Evolutionary conservation across 2,113 vertebrate genomes (phyloP).

Genomic region (Mesembrinibis cayennensis): DNA sequence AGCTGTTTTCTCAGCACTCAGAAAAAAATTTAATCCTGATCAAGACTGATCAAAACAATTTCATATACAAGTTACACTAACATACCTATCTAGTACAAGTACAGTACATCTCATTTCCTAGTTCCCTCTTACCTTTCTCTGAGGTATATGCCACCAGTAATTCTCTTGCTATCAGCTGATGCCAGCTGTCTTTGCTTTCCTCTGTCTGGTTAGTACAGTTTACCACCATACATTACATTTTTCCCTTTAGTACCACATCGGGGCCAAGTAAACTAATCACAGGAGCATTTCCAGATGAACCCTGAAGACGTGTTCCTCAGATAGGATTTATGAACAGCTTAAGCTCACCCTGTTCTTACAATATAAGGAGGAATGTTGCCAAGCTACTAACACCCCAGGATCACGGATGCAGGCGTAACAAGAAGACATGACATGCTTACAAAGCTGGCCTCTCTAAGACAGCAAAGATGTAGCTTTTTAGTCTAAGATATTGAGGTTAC

Average conservation of each 20-base stretch:
- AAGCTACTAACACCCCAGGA: not conserved
- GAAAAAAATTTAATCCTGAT: not conserved
- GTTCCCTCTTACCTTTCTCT: not conserved
- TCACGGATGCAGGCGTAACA: not conserved
- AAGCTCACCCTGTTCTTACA: not conserved
- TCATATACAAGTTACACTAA: not conserved
- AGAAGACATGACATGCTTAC: not conserved
- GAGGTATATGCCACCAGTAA: not conserved
- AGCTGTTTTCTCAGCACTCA: not conserved
- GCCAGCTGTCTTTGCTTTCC: not conserved
- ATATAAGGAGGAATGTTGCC: not conserved
- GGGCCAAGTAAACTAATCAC: not conserved
- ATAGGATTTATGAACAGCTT: not conserved
- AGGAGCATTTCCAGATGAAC: not conserved
- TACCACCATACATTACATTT: not conserved
- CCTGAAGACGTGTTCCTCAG: not conserved
- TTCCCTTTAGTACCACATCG: not conserved
- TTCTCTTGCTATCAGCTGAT: not conserved
- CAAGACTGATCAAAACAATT: not conserved
- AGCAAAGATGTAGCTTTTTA: not conserved
- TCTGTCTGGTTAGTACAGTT: not conserved
- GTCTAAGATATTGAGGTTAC: not conserved
- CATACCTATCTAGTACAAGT: not conserved
- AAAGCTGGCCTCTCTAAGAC: not conserved
- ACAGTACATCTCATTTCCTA: not conserved